Percentiles rank a stretch among this genome's conserved stretches.
phyloP scores from a whole-genome alignment of 2,888 invertebrate species.

The Meganola albula region DNA sequence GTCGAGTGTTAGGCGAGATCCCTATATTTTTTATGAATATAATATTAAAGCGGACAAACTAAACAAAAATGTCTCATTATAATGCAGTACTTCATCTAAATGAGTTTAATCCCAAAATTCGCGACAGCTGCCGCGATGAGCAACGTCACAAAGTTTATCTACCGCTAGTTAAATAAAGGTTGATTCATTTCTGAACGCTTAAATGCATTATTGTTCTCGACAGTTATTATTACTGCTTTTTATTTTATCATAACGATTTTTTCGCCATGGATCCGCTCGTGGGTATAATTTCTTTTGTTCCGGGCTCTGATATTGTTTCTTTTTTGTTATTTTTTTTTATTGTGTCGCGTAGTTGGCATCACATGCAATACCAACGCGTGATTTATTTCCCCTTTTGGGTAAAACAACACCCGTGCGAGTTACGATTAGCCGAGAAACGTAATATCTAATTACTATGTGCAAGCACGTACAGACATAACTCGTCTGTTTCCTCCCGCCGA shows the following conservation, averaged over 20 bases:
- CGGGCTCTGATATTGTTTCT: conserved; percentile 68
- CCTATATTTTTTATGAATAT: conserved; percentile 32
- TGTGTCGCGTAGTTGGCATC: conserved; percentile 60
- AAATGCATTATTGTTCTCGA: conserved; percentile 65
- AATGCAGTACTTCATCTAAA: conserved; percentile 60
- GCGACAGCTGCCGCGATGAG: conserved; percentile 60
- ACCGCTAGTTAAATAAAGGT: conserved; percentile 64
- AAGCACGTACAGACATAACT: conserved; percentile 74
- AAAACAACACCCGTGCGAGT: conserved; percentile 76
- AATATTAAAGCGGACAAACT: conserved; percentile 46
- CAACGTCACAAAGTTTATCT: conserved; percentile 64
- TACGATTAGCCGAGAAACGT: conserved; percentile 71
- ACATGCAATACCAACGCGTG: conserved; percentile 56
- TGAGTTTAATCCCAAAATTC: conserved; percentile 59
- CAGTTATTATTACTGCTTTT: conserved; percentile 67
- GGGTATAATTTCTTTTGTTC: conserved; percentile 75
- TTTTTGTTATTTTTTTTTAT: conserved; percentile 63
- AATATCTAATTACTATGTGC: conserved; percentile 77
- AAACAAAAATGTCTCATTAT: conserved; percentile 62
- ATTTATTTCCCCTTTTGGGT: conserved; percentile 74
- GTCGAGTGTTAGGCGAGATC: conserved; percentile 7
- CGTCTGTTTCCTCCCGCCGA: conserved; percentile 67
- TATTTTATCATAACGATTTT: conserved; percentile 75
- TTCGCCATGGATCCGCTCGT: conserved; percentile 63
- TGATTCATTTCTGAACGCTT: conserved; percentile 58